Evolutionary conservation across 2,113 vertebrate genomes (phyloP), one percentile per base, ranked within the genome.

Genomic region (Mesembrinibis cayennensis): DNA sequence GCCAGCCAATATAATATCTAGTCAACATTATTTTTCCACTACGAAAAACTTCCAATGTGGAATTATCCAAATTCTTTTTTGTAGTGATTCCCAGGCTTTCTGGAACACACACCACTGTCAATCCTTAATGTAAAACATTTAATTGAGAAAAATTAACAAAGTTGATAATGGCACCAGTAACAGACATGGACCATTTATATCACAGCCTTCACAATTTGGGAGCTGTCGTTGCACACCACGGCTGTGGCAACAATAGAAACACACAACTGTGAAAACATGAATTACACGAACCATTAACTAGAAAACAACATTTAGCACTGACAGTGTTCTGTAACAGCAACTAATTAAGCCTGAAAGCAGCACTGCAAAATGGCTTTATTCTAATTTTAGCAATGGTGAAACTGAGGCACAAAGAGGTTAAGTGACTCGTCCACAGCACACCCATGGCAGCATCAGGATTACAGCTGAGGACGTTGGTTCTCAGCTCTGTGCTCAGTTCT

Each of bases 321-420:
- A 50, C 70, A 76, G 36, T 27, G n/a, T 42, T 95, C 94, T 85
- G 82, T 42, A 94, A 72, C 66, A 72, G 70, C 19, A 77, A 77
- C 49, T 91, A 80, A 80, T 88, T 76, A 94, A 77, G 91, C 84
- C 82, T 78, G 89, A 93, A 93, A 96, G 82, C 80, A 96, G 80
- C 77, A 45, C 30, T 76, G 53, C 74, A 93, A 93, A 87, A 79
- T 85, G 30, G 70, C 66, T 94, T 92, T 40, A 67, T 73, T 88
- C 73, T 93, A 30, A 70, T 85, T 93, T 84, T 38, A 95, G 95
- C 71, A 56, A 52, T 40, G 58, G 74, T 70, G 74, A 97, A 95
- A 93, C 91, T 73, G 71, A 97, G 94, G 91, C 87, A 93, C 16
- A 20, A 84, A 56, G 53, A 40, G 20, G 67, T 90, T 91, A 66